Conservation (phyloP, 2,113 vertebrate genomes). For the Gasterosteus nipponicus region DNA sequence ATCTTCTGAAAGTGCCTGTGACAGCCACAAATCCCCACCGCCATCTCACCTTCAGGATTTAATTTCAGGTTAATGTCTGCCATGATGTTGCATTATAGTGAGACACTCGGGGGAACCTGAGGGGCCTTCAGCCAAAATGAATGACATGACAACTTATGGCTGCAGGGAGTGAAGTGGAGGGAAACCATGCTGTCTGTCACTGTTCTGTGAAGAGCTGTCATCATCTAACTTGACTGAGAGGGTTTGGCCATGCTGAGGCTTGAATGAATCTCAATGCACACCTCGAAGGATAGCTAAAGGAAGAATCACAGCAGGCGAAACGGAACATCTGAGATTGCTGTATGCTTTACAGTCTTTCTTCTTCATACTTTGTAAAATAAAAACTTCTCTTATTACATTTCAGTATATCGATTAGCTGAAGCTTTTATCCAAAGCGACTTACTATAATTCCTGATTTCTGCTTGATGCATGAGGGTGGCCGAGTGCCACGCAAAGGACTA, state of each 20-base stretch:
- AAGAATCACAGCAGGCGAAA: background rate
- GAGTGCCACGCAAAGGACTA: background rate
- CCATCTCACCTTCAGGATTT: constrained; percentile 80
- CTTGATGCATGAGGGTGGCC: background rate
- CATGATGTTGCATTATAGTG: constrained; percentile 64
- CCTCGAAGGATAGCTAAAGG: background rate
- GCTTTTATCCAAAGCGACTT: background rate
- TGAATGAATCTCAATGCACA: constrained; percentile 28
- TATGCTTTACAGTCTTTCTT: background rate
- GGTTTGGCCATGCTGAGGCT: constrained; percentile 26
- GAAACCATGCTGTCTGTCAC: constrained; percentile 30
- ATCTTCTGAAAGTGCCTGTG: constrained; percentile 79
- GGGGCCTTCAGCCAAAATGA: constrained; percentile 46
- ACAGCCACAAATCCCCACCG: constrained; percentile 81
- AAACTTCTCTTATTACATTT: background rate
- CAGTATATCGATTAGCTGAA: background rate
- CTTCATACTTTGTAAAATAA: background rate
- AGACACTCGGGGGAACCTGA: constrained; percentile 46
- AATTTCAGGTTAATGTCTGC: constrained; percentile 86
- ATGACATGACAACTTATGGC: constrained; percentile 50
- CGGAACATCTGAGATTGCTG: background rate
- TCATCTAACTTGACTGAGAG: constrained; percentile 34
- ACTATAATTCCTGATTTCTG: background rate
- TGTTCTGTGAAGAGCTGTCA: constrained; percentile 31
- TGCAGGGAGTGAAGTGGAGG: constrained; percentile 20